These are phyloP conservation scores for Montipora foliosa DNA, from an alignment of 64 coral and sea anemone genomes.

Conservation along the genomic window DNA sequence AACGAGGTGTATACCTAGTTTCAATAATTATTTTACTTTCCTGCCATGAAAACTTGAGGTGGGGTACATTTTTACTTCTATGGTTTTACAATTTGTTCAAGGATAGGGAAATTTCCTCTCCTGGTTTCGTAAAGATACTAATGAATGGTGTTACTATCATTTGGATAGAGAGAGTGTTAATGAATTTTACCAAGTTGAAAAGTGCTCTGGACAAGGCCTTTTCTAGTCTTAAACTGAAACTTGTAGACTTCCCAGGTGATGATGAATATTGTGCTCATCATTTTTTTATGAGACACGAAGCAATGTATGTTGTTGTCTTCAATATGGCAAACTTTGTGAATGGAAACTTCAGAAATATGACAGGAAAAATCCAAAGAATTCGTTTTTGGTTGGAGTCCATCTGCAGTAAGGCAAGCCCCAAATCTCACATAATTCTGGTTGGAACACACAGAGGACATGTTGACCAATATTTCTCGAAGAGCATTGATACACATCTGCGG, in stretches of 20 bases:
- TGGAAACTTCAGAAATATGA: constrained; percentile 22
- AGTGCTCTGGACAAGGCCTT: constrained; percentile 49
- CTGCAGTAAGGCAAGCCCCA: constrained; percentile 6
- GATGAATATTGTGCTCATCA: constrained; percentile 49
- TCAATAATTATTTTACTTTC: no score
- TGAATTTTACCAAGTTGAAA: constrained; percentile 58
- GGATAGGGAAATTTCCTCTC: background rate
- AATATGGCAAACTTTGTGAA: constrained; percentile 44
- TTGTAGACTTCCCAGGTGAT: constrained; percentile 66
- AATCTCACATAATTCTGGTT: constrained; percentile 56
- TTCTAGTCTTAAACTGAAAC: constrained; percentile 53
- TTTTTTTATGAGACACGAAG: constrained; percentile 62
- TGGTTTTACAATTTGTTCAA: no score
- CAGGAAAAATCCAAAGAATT: constrained; percentile 42
- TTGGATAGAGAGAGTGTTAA: constrained; percentile 27
- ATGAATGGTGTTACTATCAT: background rate
- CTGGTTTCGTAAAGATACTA: background rate
- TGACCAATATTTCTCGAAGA: background rate
- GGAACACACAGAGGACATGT: constrained; percentile 64
- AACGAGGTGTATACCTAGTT: no score
- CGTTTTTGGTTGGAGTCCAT: constrained; percentile 68
- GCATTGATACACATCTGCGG: constrained; percentile 29
- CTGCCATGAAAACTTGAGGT: no score
- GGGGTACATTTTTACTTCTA: no score
- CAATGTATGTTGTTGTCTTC: constrained; percentile 75